These are phyloP conservation scores for Herminia tarsipennalis DNA, from an alignment of 2,888 invertebrate species.

Conservation along the genomic window DNA sequence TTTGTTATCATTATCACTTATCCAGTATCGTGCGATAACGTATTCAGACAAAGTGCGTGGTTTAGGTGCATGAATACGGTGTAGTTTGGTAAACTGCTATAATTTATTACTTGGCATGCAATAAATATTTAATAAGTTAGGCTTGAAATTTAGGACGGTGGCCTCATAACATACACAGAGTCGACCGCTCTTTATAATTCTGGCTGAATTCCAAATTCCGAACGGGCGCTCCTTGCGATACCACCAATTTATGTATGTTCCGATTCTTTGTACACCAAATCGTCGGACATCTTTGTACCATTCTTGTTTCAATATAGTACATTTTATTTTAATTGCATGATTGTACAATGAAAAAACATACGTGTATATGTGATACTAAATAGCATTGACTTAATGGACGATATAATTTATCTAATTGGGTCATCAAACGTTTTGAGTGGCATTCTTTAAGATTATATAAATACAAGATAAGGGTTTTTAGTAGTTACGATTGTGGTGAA, in stretches of 20 bases:
- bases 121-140: slow-evolving; percentile 65
- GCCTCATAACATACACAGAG: slow-evolving; percentile 64
- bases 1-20: no score
- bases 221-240: slow-evolving; percentile 57
- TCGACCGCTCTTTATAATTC: slow-evolving; percentile 64
- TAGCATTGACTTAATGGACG: slow-evolving; percentile 5
- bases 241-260: slow-evolving; percentile 60
- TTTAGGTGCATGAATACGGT: slow-evolving; percentile 8
- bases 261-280: slow-evolving; percentile 51
- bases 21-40: neutral
- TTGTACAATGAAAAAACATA: no score
- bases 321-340: no score
- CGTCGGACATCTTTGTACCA: slow-evolving; percentile 31
- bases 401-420: slow-evolving; percentile 7
- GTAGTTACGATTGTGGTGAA: neutral
- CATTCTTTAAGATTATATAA: slow-evolving; percentile 7
- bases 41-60: neutral
- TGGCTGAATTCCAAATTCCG: slow-evolving; percentile 74
- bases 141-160: slow-evolving; percentile 68
- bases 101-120: slow-evolving; percentile 45
- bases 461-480: slow-evolving; percentile 4
- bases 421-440: slow-evolving; percentile 9
- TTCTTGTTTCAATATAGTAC: no score
- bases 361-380: no score
- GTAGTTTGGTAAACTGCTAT: slow-evolving; percentile 38